Evolutionary conservation across 2,888 invertebrate species (phyloP), one percentile per base, ranked within the genome.

Genomic region (Drosophila stalkeri): DNA sequence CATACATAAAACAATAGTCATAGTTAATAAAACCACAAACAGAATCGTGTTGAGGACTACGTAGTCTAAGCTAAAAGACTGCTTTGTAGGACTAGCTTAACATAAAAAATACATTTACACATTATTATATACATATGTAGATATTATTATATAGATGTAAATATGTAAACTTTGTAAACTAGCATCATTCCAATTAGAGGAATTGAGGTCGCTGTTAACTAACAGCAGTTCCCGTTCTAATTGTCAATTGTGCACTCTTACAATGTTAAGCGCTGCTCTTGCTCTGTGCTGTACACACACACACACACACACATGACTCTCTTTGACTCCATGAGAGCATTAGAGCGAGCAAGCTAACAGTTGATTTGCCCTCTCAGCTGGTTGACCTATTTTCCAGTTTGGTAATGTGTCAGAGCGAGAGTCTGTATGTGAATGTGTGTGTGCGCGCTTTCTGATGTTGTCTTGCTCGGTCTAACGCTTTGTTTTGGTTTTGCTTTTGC

Each of bases 371-470:
- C 73, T 88, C 78, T 88, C 88, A 73, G 44, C 82, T 82, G 77
- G 64, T 90, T 90, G 90, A 90, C 90, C 90, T 86, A 90, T 88
- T 90, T 91, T 90, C 78, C 89, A 86, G 81, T 82, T 86, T 81
- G 68, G 77, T 82, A 77, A 77, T 80, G 65, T 70, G 72, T 69
- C 73, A 70, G 66, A 71, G 69, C 62, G 64, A 49, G 64, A 35
- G 55, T 43, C 14, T 52, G 56, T 64, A 39, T 59, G 46, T 56
- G 51, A 27, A 27, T 59, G 55, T 49, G 52, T 46, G 3, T 65
- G 33, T 57, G 64, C 57, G 64, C 64, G 70, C 59, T 64, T 68
- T 59, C 41, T 78, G 54, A 64, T 66, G 80, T 65, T 86, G 65
- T 68, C 81, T 79, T 77, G 54, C 74, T 79, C 71, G 59, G 68